These are phyloP conservation scores for Bombylius major DNA, from an alignment of 2,888 invertebrate species.

Conservation along the genomic window DNA sequence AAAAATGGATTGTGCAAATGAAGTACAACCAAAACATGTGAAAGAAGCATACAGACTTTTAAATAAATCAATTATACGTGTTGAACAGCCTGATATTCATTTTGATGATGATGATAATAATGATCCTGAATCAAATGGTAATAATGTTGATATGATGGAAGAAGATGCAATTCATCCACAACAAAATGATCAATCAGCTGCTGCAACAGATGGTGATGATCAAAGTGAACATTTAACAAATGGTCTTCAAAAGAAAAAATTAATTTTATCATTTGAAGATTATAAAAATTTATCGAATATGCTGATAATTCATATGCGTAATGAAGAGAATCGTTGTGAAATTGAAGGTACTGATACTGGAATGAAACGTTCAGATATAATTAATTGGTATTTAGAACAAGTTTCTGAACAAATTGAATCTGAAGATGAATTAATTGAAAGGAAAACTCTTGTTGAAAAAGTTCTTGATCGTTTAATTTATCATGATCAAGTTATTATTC, in stretches of 20 bases:
- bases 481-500: slow-evolving; percentile 41
- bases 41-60: slow-evolving; percentile 80
- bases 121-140: slow-evolving; percentile 18
- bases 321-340: slow-evolving; percentile 61
- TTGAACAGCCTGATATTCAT: slow-evolving; percentile 95
- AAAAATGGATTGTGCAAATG: slow-evolving; percentile 86
- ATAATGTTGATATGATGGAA: slow-evolving; percentile 43
- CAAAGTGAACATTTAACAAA: slow-evolving; percentile 15
- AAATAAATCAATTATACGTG: slow-evolving; percentile 92
- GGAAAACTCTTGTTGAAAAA: slow-evolving; percentile 83
- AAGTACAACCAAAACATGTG: slow-evolving; percentile 78
- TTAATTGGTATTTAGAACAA: slow-evolving; percentile 88
- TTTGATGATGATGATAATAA: slow-evolving; percentile 62
- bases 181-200: slow-evolving; percentile 15
- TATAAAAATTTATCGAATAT: slow-evolving; percentile 87
- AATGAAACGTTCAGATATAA: slow-evolving; percentile 64
- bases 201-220: slow-evolving; percentile 9
- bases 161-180: slow-evolving; percentile 41
- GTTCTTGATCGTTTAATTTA: slow-evolving; percentile 84
- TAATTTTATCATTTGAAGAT: slow-evolving; percentile 80
- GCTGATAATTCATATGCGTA: slow-evolving; percentile 79
- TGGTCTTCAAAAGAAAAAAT: slow-evolving; percentile 50
- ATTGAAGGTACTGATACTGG: slow-evolving; percentile 50
- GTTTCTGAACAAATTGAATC: slow-evolving; percentile 77
- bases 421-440: slow-evolving; percentile 79